Percentiles rank a stretch among this genome's conserved stretches.
These are phyloP conservation scores for Erebia epiphron DNA, from an alignment of 2,888 invertebrate species.

Conservation along the genomic window DNA sequence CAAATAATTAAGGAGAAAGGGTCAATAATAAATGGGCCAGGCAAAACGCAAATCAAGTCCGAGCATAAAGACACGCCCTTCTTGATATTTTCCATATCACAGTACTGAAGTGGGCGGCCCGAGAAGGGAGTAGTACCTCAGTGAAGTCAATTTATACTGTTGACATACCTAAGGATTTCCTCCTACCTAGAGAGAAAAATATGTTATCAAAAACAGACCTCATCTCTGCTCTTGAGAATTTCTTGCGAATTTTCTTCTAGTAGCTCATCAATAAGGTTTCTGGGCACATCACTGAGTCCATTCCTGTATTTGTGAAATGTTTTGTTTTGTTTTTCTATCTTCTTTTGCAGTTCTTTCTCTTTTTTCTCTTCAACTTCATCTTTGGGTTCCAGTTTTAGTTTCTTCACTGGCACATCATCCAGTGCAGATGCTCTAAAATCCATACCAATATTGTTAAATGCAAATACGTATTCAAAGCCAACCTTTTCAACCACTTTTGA, in stretches of 20 bases:
- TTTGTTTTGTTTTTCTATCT: slow-evolving; percentile 88
- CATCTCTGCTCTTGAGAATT: slow-evolving; percentile 85
- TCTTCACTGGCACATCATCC: slow-evolving; percentile 86
- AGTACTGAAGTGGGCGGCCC: too few relatives aligned
- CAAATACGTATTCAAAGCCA: too few relatives aligned
- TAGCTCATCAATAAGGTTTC: slow-evolving; percentile 84
- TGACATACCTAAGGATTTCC: too few relatives aligned
- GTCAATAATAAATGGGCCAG: too few relatives aligned
- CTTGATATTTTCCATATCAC: too few relatives aligned
- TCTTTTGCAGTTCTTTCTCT: slow-evolving; percentile 81
- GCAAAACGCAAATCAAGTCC: too few relatives aligned
- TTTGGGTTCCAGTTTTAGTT: slow-evolving; percentile 86
- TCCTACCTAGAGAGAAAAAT: neutral
- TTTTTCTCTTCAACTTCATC: slow-evolving; percentile 75
- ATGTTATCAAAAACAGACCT: slow-evolving; percentile 68
- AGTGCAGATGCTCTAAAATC: slow-evolving; percentile 54
- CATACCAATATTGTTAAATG: too few relatives aligned
- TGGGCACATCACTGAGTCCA: slow-evolving; percentile 77
- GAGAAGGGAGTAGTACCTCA: too few relatives aligned
- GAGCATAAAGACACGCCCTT: too few relatives aligned
- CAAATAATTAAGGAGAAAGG: too few relatives aligned
- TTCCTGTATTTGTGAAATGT: slow-evolving; percentile 65
- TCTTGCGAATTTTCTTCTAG: slow-evolving; percentile 89
- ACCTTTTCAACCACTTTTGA: too few relatives aligned
- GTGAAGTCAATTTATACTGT: too few relatives aligned